Conservation (phyloP, 2,113 vertebrate genomes). For the Toxotes jaculatrix region DNA sequence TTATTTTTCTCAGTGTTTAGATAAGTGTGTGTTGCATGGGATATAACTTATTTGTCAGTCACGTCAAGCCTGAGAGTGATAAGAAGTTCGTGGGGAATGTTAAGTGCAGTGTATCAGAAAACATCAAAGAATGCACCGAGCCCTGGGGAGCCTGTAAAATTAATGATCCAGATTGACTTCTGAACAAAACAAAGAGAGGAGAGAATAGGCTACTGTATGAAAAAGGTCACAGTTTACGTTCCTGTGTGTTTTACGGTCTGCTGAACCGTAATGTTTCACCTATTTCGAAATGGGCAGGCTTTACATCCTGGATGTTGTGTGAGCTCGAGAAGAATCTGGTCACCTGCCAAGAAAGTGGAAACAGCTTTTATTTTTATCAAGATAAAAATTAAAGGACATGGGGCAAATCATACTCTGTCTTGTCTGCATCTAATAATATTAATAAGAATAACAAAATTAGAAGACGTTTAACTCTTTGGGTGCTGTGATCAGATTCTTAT, state of each 20-base stretch:
- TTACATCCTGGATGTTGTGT: conserved; percentile 52
- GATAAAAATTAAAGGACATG: conserved; percentile 57
- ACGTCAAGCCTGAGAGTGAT: conserved; percentile 53
- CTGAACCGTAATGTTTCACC: conserved; percentile 71
- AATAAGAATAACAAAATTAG: too few species aligned
- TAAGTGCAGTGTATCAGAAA: conserved; percentile 73
- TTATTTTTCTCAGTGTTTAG: conserved; percentile 47
- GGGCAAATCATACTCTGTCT: conserved; percentile 33
- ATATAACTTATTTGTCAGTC: conserved; percentile 65
- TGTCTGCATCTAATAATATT: background rate
- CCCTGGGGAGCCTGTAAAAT: conserved; percentile 72
- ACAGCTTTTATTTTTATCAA: conserved; percentile 52
- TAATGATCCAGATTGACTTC: conserved; percentile 77
- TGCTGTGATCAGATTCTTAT: too few species aligned
- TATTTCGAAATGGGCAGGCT: conserved; percentile 53
- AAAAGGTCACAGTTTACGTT: conserved; percentile 69
- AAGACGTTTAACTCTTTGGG: too few species aligned
- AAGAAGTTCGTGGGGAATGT: conserved; percentile 72
- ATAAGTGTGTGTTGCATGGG: conserved; percentile 53
- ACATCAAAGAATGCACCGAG: conserved; percentile 74
- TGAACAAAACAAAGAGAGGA: conserved; percentile 70
- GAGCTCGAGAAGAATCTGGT: conserved; percentile 42
- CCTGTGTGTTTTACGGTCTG: conserved; percentile 75
- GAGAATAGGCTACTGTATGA: conserved; percentile 74
- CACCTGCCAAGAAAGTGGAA: conserved; percentile 48